Base-by-base conservation (phyloP, 1,140 invertebrate species). In the Bombus cullumanus region DNA sequence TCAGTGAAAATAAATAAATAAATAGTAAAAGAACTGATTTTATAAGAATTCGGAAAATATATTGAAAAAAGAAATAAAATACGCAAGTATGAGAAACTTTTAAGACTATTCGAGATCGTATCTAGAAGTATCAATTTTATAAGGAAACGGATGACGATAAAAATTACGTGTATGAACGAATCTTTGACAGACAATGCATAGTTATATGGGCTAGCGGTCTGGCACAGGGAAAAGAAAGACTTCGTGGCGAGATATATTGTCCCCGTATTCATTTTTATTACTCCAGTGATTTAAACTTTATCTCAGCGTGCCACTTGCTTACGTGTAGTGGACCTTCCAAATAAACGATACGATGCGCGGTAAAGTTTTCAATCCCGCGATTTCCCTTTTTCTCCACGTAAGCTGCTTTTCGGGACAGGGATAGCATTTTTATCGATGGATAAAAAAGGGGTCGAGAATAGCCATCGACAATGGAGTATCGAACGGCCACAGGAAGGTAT, bases 241-340 rank as follows among this genome's bases (percentile, higher is more conserved):
- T 62, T 71, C 43, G 37, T 74, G 13, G 39, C 68, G 34, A 59
- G 43, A 83, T 83, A 76, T 39, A 76, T 47, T 64, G 81, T 76
- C 71, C 41, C 37, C 18, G 47, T 76, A 41, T 77, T 25, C 62
- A 62, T 77, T 76, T 83, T 77, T 77, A 83, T 68, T 66, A 66
- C 64, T 59, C n/a, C 43, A 41, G 43, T 74, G 86, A 77, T 74
- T 83, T 87, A 41, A 84, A 88, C 75, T 88, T 83, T 77, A 82
- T 86, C 57, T 75, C 66, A 25, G 18, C 47, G 41, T 15, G 43
- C 37, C 69, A 83, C 81, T 77, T 83, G 73, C 62, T 83, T 83
- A 83, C 81, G 73, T 57, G 81, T 31, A 18, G 74, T 66, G 76
- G 57, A 47, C 77, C 81, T 88, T 53, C 69, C 77, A 74, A 88